A percentile compares a stretch with the other conserved stretches of the same genome.
Evolutionary conservation across 2,113 vertebrate species (phyloP).

Genomic region (Pheucticus melanocephalus): DNA sequence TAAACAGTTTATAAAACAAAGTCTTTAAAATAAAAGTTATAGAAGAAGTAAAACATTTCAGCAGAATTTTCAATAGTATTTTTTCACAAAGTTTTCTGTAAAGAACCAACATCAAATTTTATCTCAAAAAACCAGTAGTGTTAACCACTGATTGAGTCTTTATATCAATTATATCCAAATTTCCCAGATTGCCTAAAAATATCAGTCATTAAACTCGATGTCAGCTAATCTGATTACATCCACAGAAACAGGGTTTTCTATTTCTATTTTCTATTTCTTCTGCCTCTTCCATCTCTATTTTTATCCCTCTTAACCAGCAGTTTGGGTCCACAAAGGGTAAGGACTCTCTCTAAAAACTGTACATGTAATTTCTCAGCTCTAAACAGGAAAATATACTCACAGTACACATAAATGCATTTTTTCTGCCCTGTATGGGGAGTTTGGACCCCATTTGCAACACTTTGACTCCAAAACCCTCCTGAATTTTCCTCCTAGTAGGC

Average conservation of each 20-base stretch:
- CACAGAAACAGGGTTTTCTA: neutral
- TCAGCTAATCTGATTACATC: neutral
- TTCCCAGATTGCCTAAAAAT: neutral
- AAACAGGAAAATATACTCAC: neutral
- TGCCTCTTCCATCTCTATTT: neutral
- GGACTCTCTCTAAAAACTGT: neutral
- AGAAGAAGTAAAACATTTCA: neutral
- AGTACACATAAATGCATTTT: neutral
- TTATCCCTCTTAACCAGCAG: neutral
- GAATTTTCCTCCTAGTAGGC: neutral
- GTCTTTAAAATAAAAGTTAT: neutral
- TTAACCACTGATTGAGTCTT: neutral
- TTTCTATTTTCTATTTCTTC: neutral
- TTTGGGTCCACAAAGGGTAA: neutral
- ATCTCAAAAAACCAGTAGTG: neutral
- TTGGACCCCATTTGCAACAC: neutral
- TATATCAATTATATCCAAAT: neutral
- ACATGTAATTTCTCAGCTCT: neutral
- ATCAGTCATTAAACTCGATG: neutral
- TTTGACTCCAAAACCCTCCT: neutral
- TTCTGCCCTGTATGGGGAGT: rapidly evolving
- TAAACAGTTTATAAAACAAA: neutral
- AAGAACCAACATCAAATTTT: neutral
- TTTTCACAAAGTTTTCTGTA: neutral
- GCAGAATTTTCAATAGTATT: neutral